These are phyloP conservation scores for Chunga burmeisteri DNA, from an alignment of 2,113 vertebrate species.

Conservation along the genomic window DNA sequence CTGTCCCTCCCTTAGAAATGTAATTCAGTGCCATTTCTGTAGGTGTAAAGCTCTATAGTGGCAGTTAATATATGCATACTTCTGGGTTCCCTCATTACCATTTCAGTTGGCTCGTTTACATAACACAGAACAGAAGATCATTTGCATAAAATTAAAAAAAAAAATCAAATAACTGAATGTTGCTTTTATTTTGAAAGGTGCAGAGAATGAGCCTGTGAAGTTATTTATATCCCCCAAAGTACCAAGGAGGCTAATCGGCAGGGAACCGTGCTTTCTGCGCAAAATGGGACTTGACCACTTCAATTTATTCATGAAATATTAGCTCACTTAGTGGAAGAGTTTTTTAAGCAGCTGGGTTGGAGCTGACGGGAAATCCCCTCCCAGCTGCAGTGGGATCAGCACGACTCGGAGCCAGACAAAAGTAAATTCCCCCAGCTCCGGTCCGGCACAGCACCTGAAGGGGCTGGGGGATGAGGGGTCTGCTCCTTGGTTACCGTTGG, in stretches of 20 bases:
- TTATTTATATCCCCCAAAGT: conserved; percentile 27
- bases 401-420: neutral
- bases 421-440: neutral
- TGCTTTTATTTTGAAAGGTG: neutral
- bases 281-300: conserved; percentile 22
- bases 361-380: conserved; percentile 41
- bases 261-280: conserved; percentile 25
- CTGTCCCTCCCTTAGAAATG: conserved; percentile 53
- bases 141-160: conserved; percentile 66
- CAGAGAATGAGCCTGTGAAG: conserved; percentile 23
- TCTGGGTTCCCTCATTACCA: conserved; percentile 53
- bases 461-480: neutral
- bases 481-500: neutral
- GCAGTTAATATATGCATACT: conserved; percentile 59
- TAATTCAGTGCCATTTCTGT: conserved; percentile 21
- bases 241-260: neutral
- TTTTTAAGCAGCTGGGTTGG: conserved; percentile 43
- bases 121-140: conserved; percentile 47
- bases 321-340: neutral
- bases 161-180: neutral
- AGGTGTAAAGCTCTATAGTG: conserved; percentile 40
- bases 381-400: conserved; percentile 30
- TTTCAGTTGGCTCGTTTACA: conserved; percentile 65
- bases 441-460: conserved; percentile 4
- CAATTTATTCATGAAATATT: conserved; percentile 32